These are phyloP conservation scores for Megalonaias nervosa DNA, from an alignment of 1,140 invertebrate species.

Conservation along the genomic window DNA sequence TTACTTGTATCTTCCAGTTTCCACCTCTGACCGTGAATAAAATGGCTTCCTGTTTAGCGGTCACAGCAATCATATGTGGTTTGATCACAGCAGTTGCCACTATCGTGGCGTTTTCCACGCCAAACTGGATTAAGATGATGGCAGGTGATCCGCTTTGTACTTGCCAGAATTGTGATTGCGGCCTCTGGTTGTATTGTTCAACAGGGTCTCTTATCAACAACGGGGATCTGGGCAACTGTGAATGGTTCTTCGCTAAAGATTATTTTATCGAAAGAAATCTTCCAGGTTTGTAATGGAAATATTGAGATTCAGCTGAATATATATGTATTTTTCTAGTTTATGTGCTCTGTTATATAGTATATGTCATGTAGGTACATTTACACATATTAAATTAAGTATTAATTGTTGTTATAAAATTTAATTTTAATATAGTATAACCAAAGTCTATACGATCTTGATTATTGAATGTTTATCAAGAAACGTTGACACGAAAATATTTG, in stretches of 20 bases:
- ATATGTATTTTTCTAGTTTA: no score
- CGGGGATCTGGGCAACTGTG: slow-evolving; percentile 57
- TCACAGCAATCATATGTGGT: slow-evolving; percentile 64
- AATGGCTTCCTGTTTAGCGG: slow-evolving; percentile 61
- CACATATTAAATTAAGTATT: no score
- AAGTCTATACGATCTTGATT: no score
- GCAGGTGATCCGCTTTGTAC: slow-evolving; percentile 26
- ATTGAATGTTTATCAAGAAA: no score
- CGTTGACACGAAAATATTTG: no score
- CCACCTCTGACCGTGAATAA: background rate
- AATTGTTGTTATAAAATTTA: no score
- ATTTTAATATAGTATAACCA: no score
- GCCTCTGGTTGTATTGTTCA: slow-evolving; percentile 58
- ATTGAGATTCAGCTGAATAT: no score
- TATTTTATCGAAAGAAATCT: slow-evolving; percentile 55
- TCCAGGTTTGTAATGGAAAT: slow-evolving; percentile 43
- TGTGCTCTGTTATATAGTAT: no score
- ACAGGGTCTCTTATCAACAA: slow-evolving; percentile 25
- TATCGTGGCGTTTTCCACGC: slow-evolving; percentile 65
- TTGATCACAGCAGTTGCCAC: slow-evolving; percentile 62
- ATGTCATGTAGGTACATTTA: no score
- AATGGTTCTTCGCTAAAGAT: slow-evolving; percentile 62
- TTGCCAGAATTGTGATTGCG: slow-evolving; percentile 58
- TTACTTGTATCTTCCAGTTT: no score
- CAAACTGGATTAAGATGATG: slow-evolving; percentile 60